A percentile compares a stretch with the other conserved stretches of the same genome.
These are phyloP conservation scores for Choristoneura rosaceana DNA, from an alignment of 2,888 invertebrate genomes.

Conservation along the genomic window DNA sequence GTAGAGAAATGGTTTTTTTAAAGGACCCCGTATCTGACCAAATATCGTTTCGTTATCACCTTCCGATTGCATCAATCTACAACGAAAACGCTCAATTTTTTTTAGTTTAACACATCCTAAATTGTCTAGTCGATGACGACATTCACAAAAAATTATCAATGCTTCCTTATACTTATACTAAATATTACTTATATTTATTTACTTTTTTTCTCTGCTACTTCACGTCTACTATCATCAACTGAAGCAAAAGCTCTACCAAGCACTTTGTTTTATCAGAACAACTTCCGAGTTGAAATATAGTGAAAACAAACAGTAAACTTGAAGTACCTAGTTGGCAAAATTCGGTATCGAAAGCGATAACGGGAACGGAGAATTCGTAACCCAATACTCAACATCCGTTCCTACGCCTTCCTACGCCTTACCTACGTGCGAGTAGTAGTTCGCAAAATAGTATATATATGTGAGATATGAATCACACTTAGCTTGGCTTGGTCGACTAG, in stretches of 20 bases:
- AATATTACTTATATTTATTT: too few species aligned
- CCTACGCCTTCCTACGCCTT: conserved; percentile 26
- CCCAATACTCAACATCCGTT: conserved; percentile 31
- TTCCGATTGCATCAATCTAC: too few species aligned
- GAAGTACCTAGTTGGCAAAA: conserved; percentile 7
- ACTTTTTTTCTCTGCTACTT: background rate
- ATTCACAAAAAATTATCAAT: too few species aligned
- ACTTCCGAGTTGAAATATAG: background rate
- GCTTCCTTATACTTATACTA: too few species aligned
- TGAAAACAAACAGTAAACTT: conserved; percentile 24
- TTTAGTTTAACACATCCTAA: too few species aligned
- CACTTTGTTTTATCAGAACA: background rate
- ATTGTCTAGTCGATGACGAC: background rate
- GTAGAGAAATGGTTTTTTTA: too few species aligned
- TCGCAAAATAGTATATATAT: conserved; percentile 24
- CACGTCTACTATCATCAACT: background rate
- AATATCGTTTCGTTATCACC: too few species aligned
- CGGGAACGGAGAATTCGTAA: conserved; percentile 30
- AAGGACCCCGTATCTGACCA: too few species aligned
- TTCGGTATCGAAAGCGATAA: conserved; percentile 17
- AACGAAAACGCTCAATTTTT: too few species aligned
- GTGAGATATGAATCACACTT: conserved; percentile 13
- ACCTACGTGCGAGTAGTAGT: conserved; percentile 16
- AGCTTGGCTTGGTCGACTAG: background rate
- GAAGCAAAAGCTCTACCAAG: background rate